These are phyloP conservation scores for Carollia perspicillata DNA, from an alignment of 2,113 vertebrate species.

Conservation along the genomic window DNA sequence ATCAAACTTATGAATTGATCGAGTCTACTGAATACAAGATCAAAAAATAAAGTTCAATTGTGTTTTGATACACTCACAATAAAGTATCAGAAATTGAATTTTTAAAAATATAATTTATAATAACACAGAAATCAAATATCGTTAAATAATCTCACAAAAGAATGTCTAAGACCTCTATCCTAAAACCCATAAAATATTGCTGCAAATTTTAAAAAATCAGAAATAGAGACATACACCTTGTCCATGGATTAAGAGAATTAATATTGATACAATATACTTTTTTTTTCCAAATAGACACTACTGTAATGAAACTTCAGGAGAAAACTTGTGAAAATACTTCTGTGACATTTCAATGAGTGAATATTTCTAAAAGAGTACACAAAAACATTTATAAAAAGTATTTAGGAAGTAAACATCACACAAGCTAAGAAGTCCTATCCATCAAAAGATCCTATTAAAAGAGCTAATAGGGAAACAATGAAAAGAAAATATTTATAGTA, in stretches of 20 bases:
- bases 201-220: neutral
- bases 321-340: too few species aligned
- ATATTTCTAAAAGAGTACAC: neutral
- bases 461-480: neutral
- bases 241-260: neutral
- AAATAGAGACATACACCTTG: neutral
- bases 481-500: neutral
- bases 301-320: neutral
- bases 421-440: neutral
- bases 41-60: neutral
- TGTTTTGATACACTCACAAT: neutral
- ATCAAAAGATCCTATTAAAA: neutral
- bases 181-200: neutral
- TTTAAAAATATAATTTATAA: neutral
- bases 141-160: neutral
- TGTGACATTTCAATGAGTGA: neutral
- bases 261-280: neutral
- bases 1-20: neutral
- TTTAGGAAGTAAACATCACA: neutral
- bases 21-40: neutral
- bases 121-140: neutral
- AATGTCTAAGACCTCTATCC: neutral
- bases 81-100: neutral
- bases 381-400: neutral
- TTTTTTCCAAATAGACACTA: neutral